Evolutionary conservation across 53 echinoderm and acorn worm genomes (phyloP).

Genomic region (Echinometra lucunter): DNA sequence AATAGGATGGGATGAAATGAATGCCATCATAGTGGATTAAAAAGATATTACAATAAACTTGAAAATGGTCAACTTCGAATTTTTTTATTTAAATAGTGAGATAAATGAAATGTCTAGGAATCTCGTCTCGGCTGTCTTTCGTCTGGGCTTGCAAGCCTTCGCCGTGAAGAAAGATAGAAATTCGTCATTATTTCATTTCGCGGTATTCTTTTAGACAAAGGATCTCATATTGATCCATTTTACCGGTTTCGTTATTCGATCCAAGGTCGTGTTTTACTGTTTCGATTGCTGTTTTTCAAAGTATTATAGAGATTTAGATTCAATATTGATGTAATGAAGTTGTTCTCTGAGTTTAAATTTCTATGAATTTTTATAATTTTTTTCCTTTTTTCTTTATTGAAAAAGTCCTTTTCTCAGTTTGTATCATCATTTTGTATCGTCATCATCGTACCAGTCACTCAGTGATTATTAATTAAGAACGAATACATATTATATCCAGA

Average conservation of each 20-base stretch:
- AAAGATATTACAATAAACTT: not conserved
- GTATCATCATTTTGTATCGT: too few relatives aligned
- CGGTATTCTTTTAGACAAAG: slow-evolving; percentile 10
- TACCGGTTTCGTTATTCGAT: slow-evolving; percentile 35
- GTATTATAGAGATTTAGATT: not conserved
- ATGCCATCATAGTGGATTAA: not conserved
- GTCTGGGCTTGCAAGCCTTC: not conserved
- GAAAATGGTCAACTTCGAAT: too few relatives aligned
- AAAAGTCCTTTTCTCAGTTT: too few relatives aligned
- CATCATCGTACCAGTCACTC: too few relatives aligned
- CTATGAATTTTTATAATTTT: too few relatives aligned
- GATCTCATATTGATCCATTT: slow-evolving; percentile 28
- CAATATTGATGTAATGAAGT: too few relatives aligned
- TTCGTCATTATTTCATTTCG: slow-evolving; percentile 33
- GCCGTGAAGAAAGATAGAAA: not conserved
- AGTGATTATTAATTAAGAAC: too few relatives aligned
- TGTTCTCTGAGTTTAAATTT: too few relatives aligned
- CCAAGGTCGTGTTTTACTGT: not conserved
- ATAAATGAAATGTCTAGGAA: slow-evolving; percentile 7
- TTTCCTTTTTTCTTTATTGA: too few relatives aligned
- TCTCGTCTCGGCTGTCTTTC: not conserved
- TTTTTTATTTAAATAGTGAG: not conserved
- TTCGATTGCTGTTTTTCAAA: not conserved
- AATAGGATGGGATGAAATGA: not conserved
- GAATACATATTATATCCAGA: too few relatives aligned